Conservation (phyloP, 2,113 vertebrate species). For the Lichenostomus cassidix region DNA sequence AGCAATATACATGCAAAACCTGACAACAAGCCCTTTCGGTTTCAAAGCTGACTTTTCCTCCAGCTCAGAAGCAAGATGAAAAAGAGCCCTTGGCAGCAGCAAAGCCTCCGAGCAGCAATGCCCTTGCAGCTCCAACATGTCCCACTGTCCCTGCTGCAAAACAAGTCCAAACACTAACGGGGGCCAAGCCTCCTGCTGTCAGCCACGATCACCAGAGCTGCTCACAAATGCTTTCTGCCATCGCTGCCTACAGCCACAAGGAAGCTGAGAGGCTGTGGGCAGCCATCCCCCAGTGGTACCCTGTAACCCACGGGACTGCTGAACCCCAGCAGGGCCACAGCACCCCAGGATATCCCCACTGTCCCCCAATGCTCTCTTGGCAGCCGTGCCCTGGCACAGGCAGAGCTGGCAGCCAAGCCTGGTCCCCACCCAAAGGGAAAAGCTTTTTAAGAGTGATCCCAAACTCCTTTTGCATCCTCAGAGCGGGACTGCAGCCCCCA, state of each 20-base stretch:
- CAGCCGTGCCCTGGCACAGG: not conserved
- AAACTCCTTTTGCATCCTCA: not conserved
- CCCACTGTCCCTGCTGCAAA: not conserved
- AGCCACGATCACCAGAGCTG: not conserved
- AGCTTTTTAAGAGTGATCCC: not conserved
- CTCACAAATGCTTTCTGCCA: not conserved
- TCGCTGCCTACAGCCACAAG: not conserved
- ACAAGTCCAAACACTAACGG: not conserved
- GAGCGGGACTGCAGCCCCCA: fast-evolving
- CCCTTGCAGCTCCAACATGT: conserved; percentile 8
- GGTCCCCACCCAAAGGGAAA: not conserved
- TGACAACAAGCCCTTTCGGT: not conserved
- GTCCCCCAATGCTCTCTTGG: not conserved
- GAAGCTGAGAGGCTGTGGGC: not conserved
- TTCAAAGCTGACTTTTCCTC: conserved; percentile 30
- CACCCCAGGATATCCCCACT: fast-evolving
- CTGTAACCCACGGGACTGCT: not conserved
- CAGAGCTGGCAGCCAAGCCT: not conserved
- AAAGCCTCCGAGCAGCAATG: conserved; percentile 11
- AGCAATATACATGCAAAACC: not conserved
- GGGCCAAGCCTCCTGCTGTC: not conserved
- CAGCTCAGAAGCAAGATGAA: not conserved
- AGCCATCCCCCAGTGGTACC: not conserved
- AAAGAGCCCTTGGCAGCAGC: not conserved
- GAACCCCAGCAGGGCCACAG: not conserved